Percentiles rank a stretch among this genome's conserved stretches.
Evolutionary conservation across 2,113 vertebrate genomes (phyloP).

Genomic region (Eonycteris spelaea): DNA sequence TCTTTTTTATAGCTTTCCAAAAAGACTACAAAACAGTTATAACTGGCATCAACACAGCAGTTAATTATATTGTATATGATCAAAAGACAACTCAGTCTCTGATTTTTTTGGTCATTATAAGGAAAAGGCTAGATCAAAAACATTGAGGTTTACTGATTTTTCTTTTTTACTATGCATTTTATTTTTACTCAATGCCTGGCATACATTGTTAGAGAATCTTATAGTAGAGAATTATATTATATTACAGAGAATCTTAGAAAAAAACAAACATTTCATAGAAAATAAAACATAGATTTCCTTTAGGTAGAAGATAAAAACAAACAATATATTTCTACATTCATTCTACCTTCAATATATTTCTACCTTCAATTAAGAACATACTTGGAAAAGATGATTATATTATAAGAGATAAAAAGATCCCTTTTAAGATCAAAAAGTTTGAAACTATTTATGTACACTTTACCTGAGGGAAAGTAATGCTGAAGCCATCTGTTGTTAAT

Average conservation of each 20-base stretch:
- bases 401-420: neutral
- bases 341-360: neutral
- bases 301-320: slow-evolving; percentile 11
- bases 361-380: neutral
- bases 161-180: neutral
- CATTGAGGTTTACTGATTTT: neutral
- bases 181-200: neutral
- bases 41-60: neutral
- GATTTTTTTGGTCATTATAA: neutral
- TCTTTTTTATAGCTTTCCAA: neutral
- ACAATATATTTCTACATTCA: neutral
- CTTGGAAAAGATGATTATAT: neutral
- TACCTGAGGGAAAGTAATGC: neutral
- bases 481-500: neutral
- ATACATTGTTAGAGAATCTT: neutral
- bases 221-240: neutral
- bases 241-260: neutral
- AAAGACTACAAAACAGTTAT: neutral
- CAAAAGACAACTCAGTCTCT: neutral
- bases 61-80: neutral
- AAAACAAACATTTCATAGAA: neutral
- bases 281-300: neutral
- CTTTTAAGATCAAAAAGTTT: neutral
- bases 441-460: neutral
- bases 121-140: neutral